Percentiles rank a stretch among this genome's conserved stretches.
Conservation (phyloP, 2,888 invertebrate genomes). For the Meloe dianella region DNA sequence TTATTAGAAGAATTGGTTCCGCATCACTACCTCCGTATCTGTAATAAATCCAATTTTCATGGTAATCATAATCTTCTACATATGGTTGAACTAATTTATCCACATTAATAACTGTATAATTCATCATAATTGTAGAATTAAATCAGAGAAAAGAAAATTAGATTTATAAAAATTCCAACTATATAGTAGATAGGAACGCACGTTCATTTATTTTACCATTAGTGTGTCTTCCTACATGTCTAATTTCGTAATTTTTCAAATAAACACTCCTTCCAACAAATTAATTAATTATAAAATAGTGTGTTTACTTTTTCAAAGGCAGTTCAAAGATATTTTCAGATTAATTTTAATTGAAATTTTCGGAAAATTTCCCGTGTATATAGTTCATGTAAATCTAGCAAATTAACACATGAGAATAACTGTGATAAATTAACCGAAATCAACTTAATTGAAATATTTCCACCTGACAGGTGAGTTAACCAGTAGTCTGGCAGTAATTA, state of each 20-base stretch:
- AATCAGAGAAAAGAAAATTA: background rate
- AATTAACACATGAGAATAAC: background rate
- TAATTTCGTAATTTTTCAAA: slow-evolving; percentile 17
- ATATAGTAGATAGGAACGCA: no score
- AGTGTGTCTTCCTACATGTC: slow-evolving; percentile 19
- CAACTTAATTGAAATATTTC: slow-evolving; percentile 12
- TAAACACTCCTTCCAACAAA: slow-evolving; percentile 15
- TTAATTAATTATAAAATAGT: slow-evolving; percentile 15
- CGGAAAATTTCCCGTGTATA: background rate
- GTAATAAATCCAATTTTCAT: slow-evolving; percentile 30
- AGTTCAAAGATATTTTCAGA: no score
- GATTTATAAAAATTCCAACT: background rate
- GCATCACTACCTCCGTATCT: background rate
- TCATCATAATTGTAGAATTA: background rate
- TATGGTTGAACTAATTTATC: background rate
- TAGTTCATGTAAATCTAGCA: background rate
- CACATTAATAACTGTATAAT: slow-evolving; percentile 6
- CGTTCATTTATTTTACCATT: background rate
- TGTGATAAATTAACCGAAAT: background rate
- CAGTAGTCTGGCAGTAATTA: slow-evolving; percentile 11
- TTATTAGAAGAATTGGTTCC: slow-evolving; percentile 10
- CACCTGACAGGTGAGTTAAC: slow-evolving; percentile 12
- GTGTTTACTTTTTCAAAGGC: no score
- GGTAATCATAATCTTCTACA: slow-evolving; percentile 20
- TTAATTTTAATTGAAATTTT: background rate